Evolutionary conservation across 2,797 vertebrate species (phyloP).

Genomic region (Cyclura pinguis): DNA sequence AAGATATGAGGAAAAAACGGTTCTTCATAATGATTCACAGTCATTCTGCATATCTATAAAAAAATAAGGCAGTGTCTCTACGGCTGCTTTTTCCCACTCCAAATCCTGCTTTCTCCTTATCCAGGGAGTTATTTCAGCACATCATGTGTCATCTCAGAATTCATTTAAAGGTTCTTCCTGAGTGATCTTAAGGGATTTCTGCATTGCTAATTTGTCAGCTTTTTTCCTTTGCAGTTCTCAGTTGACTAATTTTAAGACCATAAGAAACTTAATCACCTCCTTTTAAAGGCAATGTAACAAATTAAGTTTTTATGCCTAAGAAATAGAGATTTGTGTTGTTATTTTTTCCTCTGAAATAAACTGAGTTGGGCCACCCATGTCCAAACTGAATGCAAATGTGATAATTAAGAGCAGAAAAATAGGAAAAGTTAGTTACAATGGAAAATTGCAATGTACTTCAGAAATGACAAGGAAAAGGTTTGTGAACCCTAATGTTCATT

Average conservation of each 20-base stretch:
- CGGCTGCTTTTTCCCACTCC: accelerated
- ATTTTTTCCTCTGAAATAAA: slow-evolving; percentile 6
- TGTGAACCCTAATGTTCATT: too few relatives aligned
- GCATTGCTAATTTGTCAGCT: slow-evolving; percentile 36
- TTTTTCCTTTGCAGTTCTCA: slow-evolving; percentile 36
- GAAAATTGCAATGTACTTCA: neutral
- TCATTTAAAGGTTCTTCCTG: slow-evolving; percentile 47
- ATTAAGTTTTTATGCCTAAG: accelerated
- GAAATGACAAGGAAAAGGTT: too few relatives aligned
- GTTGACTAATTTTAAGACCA: slow-evolving; percentile 25
- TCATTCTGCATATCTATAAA: neutral
- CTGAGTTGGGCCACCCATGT: neutral
- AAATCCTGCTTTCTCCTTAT: slow-evolving; percentile 1
- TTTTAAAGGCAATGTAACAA: neutral
- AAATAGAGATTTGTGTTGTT: neutral
- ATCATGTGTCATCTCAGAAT: slow-evolving; percentile 48
- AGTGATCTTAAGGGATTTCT: slow-evolving; percentile 35
- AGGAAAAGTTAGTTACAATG: neutral
- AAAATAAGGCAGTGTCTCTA: neutral
- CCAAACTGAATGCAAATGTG: neutral
- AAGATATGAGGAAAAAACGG: neutral
- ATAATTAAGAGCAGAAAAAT: neutral
- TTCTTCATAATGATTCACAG: slow-evolving; percentile 1
- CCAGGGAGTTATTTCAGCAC: slow-evolving; percentile 48
- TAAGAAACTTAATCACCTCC: neutral